A percentile compares a stretch with the other conserved stretches of the same genome.
Conservation (phyloP, 1,140 invertebrate genomes). For the Drosophila biarmipes region DNA sequence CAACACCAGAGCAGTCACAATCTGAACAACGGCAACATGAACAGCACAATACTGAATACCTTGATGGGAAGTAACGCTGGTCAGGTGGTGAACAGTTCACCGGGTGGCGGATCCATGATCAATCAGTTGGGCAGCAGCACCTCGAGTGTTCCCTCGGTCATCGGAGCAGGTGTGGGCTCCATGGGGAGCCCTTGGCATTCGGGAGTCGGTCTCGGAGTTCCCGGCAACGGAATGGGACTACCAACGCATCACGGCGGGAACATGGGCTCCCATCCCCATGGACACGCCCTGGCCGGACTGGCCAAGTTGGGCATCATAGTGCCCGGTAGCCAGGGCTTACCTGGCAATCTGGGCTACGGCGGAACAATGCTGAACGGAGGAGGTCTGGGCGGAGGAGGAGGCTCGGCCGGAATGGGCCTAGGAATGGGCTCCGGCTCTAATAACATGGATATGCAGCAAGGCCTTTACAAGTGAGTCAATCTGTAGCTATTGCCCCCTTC, state of each 20-base stretch:
- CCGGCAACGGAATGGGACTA: constrained; percentile 32
- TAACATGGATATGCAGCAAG: constrained; percentile 66
- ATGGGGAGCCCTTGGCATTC: constrained; percentile 34
- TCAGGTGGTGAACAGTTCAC: constrained; percentile 18
- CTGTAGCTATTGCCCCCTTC: constrained; percentile 38
- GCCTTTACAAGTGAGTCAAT: constrained; percentile 68
- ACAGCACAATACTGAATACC: constrained; percentile 64
- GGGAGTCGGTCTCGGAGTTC: constrained; percentile 20
- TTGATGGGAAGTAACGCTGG: constrained; percentile 34
- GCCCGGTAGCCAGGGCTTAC: constrained; percentile 51
- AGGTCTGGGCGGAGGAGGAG: constrained; percentile 24
- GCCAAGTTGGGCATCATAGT: constrained; percentile 74
- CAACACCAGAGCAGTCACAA: constrained; percentile 44
- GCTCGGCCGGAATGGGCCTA: constrained; percentile 25
- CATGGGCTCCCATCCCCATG: constrained; percentile 57
- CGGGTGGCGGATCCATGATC: constrained; percentile 43
- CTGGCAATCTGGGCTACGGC: constrained; percentile 59
- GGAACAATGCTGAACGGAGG: constrained; percentile 37
- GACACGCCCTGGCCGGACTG: constrained; percentile 70
- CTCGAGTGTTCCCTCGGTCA: constrained; percentile 37
- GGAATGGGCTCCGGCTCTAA: constrained; percentile 24
- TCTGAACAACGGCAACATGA: constrained; percentile 35
- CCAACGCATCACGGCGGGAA: constrained; percentile 12
- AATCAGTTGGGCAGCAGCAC: constrained; percentile 69
- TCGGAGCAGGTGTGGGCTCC: constrained; percentile 18